Percentiles rank a stretch among this genome's conserved stretches.
Conservation (phyloP, 1,140 invertebrate species). For the Charaxes varanes region DNA sequence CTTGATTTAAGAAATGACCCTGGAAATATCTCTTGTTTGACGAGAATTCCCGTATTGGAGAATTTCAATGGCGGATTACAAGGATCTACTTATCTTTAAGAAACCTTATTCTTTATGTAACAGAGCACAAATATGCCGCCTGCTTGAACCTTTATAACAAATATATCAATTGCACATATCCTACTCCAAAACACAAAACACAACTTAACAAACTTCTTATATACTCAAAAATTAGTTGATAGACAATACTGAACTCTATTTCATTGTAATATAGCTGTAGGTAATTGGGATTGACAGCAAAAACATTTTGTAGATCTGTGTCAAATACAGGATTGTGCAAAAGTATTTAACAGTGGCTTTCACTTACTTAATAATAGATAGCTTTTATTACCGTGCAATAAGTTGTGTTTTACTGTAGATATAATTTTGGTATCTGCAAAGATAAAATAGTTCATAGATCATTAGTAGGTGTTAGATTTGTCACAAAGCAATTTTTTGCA, state of each 20-base stretch:
- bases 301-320: neutral
- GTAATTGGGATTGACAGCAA: neutral
- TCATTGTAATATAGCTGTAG: neutral
- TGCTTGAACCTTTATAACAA: constrained; percentile 3
- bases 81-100: no score
- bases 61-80: no score
- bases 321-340: constrained; percentile 11
- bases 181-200: constrained; percentile 1
- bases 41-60: no score
- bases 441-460: neutral
- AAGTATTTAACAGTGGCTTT: no score
- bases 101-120: neutral
- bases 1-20: no score
- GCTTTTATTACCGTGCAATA: neutral
- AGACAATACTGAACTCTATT: constrained; percentile 1
- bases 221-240: neutral
- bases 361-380: neutral
- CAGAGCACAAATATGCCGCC: neutral
- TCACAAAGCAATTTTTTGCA: constrained; percentile 14
- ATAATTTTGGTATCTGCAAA: neutral
- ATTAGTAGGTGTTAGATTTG: constrained; percentile 19
- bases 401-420: neutral
- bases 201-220: neutral
- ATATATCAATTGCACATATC: constrained; percentile 15
- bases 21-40: no score